Conservation (phyloP, 2,797 vertebrate species). For the Toxotes lorentzi region DNA sequence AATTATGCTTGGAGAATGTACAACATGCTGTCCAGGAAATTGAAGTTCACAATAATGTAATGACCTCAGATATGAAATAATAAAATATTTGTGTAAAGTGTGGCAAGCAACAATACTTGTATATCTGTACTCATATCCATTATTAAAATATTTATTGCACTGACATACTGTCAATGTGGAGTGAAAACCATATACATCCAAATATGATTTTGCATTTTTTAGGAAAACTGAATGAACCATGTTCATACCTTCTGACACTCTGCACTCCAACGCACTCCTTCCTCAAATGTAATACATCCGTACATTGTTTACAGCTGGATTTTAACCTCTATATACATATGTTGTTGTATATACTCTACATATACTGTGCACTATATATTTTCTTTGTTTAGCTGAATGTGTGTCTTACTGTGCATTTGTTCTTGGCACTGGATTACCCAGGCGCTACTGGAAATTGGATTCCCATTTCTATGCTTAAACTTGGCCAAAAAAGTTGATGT, state of each 20-base stretch:
- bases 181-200: no score
- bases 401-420: background rate
- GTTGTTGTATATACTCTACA: background rate
- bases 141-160: no score
- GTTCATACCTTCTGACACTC: no score
- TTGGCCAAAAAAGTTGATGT: background rate
- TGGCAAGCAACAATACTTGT: no score
- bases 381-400: background rate
- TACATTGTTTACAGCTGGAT: background rate
- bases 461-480: background rate
- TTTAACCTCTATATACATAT: background rate
- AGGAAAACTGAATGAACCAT: no score
- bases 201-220: no score
- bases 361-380: background rate
- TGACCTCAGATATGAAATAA: background rate
- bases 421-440: background rate
- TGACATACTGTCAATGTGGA: no score
- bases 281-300: no score
- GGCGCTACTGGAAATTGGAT: no score
- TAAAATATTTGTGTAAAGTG: no score
- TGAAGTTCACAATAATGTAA: conserved; percentile 12
- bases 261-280: no score
- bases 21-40: background rate
- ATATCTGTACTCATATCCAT: no score
- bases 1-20: background rate